phyloP scores from a whole-genome alignment of 2,888 invertebrate genomes.

The Pelosia muscerda region DNA sequence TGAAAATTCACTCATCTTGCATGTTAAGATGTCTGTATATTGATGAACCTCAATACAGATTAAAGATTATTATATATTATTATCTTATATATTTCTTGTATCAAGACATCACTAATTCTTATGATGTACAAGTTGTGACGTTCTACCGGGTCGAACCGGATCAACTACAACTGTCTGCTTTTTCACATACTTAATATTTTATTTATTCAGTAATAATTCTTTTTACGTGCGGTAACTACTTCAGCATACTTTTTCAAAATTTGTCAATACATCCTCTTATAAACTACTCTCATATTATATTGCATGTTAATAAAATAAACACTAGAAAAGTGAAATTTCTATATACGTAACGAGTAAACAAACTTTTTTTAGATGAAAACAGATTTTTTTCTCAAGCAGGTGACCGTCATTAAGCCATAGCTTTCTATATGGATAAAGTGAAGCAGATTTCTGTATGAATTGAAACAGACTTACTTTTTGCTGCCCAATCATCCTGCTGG shows the following conservation, averaged over 20 bases:
- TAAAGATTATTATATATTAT: no score
- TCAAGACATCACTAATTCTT: no score
- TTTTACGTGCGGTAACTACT: background rate
- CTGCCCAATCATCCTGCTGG: no score
- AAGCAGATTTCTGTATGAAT: no score
- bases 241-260: background rate
- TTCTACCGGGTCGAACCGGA: background rate
- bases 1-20: no score
- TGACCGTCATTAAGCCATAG: background rate
- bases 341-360: background rate
- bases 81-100: no score
- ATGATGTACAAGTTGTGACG: background rate
- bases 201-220: background rate
- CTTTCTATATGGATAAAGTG: background rate
- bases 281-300: background rate
- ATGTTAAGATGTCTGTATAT: no score
- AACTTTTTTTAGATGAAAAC: background rate
- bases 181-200: background rate
- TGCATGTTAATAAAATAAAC: conserved; percentile 4
- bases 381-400: background rate
- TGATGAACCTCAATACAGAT: no score
- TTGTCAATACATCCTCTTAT: background rate
- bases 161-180: background rate
- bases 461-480: no score
- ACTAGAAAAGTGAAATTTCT: background rate